These are phyloP conservation scores for Eretmochelys imbricata DNA, from an alignment of 2,113 vertebrate species.

Conservation along the genomic window DNA sequence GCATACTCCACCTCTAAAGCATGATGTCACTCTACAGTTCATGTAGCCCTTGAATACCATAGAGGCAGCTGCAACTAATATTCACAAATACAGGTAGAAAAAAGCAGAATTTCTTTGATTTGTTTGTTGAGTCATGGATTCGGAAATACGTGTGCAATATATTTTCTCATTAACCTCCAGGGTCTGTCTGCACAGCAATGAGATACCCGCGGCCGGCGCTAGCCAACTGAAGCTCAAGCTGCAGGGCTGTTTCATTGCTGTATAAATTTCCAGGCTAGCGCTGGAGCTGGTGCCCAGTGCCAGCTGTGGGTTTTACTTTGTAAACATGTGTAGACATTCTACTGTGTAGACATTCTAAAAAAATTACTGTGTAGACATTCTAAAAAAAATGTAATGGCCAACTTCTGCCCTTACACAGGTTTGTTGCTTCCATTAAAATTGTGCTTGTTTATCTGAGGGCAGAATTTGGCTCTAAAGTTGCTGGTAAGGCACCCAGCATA, in stretches of 20 bases:
- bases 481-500: neutral
- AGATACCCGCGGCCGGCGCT: neutral
- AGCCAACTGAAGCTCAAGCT: neutral
- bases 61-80: neutral
- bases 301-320: neutral
- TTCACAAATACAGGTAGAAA: neutral
- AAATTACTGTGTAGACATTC: neutral
- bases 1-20: neutral
- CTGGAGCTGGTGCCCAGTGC: neutral
- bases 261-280: too few species aligned
- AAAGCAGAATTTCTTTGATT: neutral
- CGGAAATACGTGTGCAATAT: neutral
- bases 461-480: neutral
- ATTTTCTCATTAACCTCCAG: neutral
- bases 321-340: too few species aligned
- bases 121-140: neutral
- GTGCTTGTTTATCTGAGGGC: neutral
- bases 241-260: too few species aligned
- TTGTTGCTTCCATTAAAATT: accelerated
- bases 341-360: neutral
- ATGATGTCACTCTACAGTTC: neutral
- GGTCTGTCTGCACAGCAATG: neutral
- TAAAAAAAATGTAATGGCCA: neutral
- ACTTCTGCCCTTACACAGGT: accelerated
- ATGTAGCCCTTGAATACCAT: neutral